Base-by-base conservation (phyloP, 2,888 invertebrate genomes). In the Matsumyia berberina region DNA sequence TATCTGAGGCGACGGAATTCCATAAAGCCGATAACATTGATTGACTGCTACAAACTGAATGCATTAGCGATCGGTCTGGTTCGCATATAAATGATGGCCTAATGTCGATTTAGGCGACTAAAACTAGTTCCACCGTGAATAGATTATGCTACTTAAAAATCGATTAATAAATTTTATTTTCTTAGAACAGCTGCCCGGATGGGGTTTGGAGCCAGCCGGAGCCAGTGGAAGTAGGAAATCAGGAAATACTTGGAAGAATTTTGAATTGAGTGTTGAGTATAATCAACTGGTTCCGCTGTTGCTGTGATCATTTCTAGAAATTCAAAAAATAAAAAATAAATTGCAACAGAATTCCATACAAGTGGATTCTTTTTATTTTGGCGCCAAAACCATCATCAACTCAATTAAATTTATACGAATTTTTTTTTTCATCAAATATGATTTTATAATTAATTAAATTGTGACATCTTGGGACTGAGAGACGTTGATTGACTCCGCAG, bases 71-170 rank as follows among this genome's bases (percentile, higher is more conserved):
- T 11, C 19, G 29, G 29, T 39, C 31, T 58, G 57, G 17, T 33
- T 31, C n/a, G 46, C 44, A 62, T 46, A 46, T 44, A 31, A 64
- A 49, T 33, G 46, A 33, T 33, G 35, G 15, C 46, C 24, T 4
- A 24, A 24, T 24, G 24, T 24, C 24, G 24, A 33, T 49, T 49
- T 35, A 33, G 39, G 33, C 5, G 44, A 6, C 2, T 33, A 33
- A 17, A 69, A 69, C 55, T 55, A 44, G 55, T 55, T 69, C 57
- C 39, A 42, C 17, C 19, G 15, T 11, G 67, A 67, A 55, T 67
- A 42, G 15, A 31, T 67, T 67, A 55, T 67, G 67, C 15, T 42
- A 17, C 24, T 37, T 15, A 24, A n/a, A 53, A 39, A 17, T 17
- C 15, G 29, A 29, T 60, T 29, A 24, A 39, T 42, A 31, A 51